Percentiles rank a stretch among this genome's conserved stretches.
phyloP scores from a whole-genome alignment of 2,113 vertebrate species.

The Chionodraco myersi region DNA sequence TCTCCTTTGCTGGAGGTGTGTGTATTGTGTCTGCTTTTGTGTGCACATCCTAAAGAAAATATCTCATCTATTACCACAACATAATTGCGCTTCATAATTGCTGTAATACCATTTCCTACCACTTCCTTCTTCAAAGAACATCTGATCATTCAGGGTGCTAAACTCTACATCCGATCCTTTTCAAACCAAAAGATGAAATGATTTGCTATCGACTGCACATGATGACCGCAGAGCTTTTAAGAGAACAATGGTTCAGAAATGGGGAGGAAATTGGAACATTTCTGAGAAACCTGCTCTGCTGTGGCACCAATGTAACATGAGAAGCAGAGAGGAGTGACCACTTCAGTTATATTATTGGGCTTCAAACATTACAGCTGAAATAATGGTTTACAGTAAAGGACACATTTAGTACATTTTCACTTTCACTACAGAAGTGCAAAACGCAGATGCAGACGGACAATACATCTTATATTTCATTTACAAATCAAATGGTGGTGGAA shows the following conservation, averaged over 20 bases:
- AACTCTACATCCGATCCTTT: not conserved
- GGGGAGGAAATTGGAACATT: conserved; percentile 57
- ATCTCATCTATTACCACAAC: not conserved
- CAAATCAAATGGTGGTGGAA: not conserved
- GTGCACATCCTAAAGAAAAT: not conserved
- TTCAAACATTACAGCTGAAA: not conserved
- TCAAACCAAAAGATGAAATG: too few relatives aligned
- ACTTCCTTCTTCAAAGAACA: not conserved
- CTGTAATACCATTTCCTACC: not conserved
- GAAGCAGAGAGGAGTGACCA: conserved; percentile 4
- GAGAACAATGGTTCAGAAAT: conserved; percentile 39
- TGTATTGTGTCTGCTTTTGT: not conserved
- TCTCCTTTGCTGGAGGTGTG: not conserved
- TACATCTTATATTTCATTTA: too few relatives aligned
- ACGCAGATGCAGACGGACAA: too few relatives aligned
- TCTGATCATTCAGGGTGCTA: not conserved
- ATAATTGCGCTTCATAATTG: not conserved
- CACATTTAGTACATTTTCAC: not conserved
- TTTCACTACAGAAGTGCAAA: too few relatives aligned
- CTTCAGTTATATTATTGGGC: not conserved
- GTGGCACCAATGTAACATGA: conserved; percentile 29
- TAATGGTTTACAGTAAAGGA: not conserved
- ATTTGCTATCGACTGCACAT: conserved; percentile 33
- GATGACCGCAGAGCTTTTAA: conserved; percentile 31
- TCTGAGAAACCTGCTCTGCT: conserved; percentile 39